phyloP scores from a whole-genome alignment of 2,888 invertebrate species.

The Eristalis pertinax region DNA sequence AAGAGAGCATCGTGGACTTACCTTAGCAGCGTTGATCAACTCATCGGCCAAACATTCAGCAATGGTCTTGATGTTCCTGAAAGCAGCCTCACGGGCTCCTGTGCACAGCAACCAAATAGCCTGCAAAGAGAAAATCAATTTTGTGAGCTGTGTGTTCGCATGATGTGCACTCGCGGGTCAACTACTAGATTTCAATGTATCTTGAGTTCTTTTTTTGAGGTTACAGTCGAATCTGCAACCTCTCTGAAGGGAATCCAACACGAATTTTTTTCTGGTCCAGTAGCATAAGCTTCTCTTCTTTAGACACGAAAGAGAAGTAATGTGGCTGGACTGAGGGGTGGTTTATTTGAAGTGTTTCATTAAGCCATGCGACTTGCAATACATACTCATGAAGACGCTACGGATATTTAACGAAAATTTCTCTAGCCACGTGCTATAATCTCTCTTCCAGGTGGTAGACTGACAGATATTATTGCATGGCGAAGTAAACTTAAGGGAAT shows the following conservation, averaged over 20 bases:
- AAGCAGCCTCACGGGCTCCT: slow-evolving; percentile 99
- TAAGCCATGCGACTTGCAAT: slow-evolving; percentile 76
- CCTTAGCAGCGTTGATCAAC: slow-evolving; percentile 99
- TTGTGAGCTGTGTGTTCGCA: background rate
- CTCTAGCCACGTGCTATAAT: slow-evolving; percentile 74
- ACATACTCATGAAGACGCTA: slow-evolving; percentile 74
- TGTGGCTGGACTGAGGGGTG: slow-evolving; percentile 65
- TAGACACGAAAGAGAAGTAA: slow-evolving; percentile 64
- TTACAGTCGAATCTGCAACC: background rate
- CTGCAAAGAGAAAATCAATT: slow-evolving; percentile 75
- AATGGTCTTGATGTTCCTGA: slow-evolving; percentile 99
- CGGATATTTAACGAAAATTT: slow-evolving; percentile 76
- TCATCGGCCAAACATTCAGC: slow-evolving; percentile 99
- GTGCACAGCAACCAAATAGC: slow-evolving; percentile 99
- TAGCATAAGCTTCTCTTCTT: slow-evolving; percentile 72
- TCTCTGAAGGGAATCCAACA: slow-evolving; percentile 26
- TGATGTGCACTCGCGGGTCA: background rate
- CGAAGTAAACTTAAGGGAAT: slow-evolving; percentile 5
- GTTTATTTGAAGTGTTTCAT: slow-evolving; percentile 75
- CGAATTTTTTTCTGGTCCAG: slow-evolving; percentile 73
- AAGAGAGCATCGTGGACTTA: slow-evolving; percentile 76
- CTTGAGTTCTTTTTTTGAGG: background rate
- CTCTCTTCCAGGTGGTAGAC: slow-evolving; percentile 51
- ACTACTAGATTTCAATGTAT: background rate
- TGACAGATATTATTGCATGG: slow-evolving; percentile 73